Percentiles rank a stretch among this genome's conserved stretches.
Conservation (phyloP, 2,113 vertebrate genomes). For the Colius striatus region DNA sequence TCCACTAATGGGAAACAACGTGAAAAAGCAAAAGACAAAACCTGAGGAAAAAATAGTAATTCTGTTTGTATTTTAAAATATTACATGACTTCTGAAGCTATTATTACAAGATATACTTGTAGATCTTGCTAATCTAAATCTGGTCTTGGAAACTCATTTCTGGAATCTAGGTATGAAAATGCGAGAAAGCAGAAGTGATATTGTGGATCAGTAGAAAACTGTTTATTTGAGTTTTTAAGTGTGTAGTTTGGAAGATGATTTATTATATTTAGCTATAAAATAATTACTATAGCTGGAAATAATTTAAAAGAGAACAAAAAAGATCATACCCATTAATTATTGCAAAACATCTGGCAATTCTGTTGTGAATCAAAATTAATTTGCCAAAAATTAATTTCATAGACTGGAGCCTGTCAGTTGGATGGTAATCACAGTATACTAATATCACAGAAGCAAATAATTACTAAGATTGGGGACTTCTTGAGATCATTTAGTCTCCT, state of each 20-base stretch:
- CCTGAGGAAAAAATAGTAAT: rapidly evolving
- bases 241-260: neutral
- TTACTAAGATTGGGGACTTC: neutral
- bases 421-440: neutral
- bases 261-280: neutral
- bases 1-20: neutral
- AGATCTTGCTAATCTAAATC: neutral
- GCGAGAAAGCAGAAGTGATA: neutral
- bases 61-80: neutral
- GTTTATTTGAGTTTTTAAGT: neutral
- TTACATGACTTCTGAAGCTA: neutral
- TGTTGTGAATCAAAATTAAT: neutral
- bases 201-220: neutral
- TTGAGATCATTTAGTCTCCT: neutral
- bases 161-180: neutral
- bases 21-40: neutral
- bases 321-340: neutral
- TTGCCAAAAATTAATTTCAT: neutral
- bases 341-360: neutral
- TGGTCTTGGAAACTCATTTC: neutral
- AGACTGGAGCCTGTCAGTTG: neutral
- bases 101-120: neutral
- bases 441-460: neutral
- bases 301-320: neutral
- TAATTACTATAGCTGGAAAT: neutral